Base-by-base conservation (phyloP, 2,113 vertebrate genomes). In the Miniopterus natalensis region DNA sequence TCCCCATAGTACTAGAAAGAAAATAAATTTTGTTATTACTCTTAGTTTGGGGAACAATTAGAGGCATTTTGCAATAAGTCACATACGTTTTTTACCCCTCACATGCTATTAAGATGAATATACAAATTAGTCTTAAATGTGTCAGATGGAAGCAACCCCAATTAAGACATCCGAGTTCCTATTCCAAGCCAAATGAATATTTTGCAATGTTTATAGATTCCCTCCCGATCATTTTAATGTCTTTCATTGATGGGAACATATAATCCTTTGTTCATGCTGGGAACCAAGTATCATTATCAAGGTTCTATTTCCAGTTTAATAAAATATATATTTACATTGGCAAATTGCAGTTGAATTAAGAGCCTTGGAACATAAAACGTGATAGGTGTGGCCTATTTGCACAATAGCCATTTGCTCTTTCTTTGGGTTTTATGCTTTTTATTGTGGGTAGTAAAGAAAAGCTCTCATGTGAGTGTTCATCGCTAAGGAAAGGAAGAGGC, bases 251-350 rank as follows among this genome's bases (percentile, higher is more conserved):
- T 8, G 83, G 57, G 80, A 96, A 93, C n/a, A 74, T 89, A 66
- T 81, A 79, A 86, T 80, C 17, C 14, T 53, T 87, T 75, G 63
- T 40, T 87, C 63, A 88, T 80, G n/a, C 31, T 83, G 5, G 23
- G 45, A 6, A 40, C 51, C n/a, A 63, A 66, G 68, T 68, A 83
- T 86, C 59, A 88, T 95, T 80, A 88, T 88, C 84, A 47, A 74
- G 18, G 3, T 83, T 95, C 61, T 91, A 75, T 87, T 94, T 89
- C 68, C 51, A 93, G 74, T 83, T 95, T 90, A 92, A 85, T 91
- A 70, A 95, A 84, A 53, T 86, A 40, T 86, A 1, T 90, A 86
- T 95, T 95, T 94, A 92, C 45, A 68, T 29, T 84, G 80, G 71
- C 59, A 92, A 81, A 88, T 87, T 65, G 3, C 25, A 94, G 77